A percentile compares a stretch with the other conserved stretches of the same genome.
These are phyloP conservation scores for Oryzaephilus surinamensis DNA, from an alignment of 1,140 invertebrate genomes.

Conservation along the genomic window DNA sequence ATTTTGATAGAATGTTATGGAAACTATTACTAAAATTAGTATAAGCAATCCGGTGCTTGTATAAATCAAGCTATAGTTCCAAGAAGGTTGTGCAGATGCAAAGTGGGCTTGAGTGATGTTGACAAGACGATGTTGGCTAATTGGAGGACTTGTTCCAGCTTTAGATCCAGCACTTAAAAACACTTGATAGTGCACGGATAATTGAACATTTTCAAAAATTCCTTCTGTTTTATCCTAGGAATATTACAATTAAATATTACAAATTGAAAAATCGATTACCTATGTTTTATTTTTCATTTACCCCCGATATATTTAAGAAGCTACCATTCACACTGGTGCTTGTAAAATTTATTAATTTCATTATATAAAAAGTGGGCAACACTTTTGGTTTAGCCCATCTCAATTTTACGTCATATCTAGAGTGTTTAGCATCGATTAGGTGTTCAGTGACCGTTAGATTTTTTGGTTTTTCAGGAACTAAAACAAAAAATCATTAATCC, in stretches of 20 bases:
- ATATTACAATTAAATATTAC: conserved; percentile 8
- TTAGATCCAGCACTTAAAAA: conserved; percentile 29
- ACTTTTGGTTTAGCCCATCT: conserved; percentile 32
- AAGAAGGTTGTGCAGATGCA: background rate
- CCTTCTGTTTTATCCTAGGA: conserved; percentile 27
- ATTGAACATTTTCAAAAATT: conserved; percentile 20
- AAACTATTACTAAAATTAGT: conserved; percentile 6
- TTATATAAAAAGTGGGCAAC: conserved; percentile 35
- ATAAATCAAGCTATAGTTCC: no score
- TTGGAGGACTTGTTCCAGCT: conserved; percentile 24
- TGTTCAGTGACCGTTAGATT: conserved; percentile 23
- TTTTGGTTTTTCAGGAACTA: conserved; percentile 31
- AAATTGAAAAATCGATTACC: conserved; percentile 3
- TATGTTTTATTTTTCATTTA: conserved; percentile 16
- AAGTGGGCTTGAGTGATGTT: conserved; percentile 8
- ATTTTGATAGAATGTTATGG: conserved; percentile 13
- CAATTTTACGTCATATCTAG: conserved; percentile 28
- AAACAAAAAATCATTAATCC: conserved; percentile 4
- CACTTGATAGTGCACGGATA: conserved; percentile 25
- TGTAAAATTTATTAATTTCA: conserved; percentile 20
- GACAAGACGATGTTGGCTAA: background rate
- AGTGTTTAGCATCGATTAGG: conserved; percentile 7
- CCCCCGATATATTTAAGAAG: conserved; percentile 24
- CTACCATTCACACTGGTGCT: conserved; percentile 5
- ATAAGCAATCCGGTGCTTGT: conserved; percentile 7